Evolutionary conservation across 2,888 invertebrate species (phyloP), one percentile per base, ranked within the genome.

Genomic region (Erebia aethiops): DNA sequence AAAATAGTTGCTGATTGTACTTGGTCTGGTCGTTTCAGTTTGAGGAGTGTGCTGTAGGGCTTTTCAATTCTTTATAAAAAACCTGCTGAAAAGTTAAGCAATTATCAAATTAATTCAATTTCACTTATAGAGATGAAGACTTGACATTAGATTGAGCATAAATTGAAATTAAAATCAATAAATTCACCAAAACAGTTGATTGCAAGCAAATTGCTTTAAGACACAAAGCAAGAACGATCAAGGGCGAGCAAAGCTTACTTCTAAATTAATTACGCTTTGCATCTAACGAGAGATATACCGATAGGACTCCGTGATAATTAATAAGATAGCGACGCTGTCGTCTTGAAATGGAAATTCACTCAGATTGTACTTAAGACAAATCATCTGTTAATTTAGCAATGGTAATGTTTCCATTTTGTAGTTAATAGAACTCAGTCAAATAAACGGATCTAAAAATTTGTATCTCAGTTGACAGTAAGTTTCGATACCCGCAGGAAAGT

Each of bases 201-300:
- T 43, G 43, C 57, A 57, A 66, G 41, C 54, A 43, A 65, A 66
- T 46, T 66, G 57, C 67, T 67, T 67, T 67, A 49, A 66, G 46
- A 57, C 14, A 49, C 57, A 67, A 58, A 67, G 67, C 57, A 13
- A 68, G n/a, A 54, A 26, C 52, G n/a, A 66, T 16, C 41, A 49
- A 69, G 61, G 54, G 43, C 21, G 41, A 43, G 35, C 49, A 68
- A 51, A 54, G 68, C 46, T 64, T 60, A 56, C 54, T 61, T 14
- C 49, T 67, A 67, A 69, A 69, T 62, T 69, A 72, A 72, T 69
- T 72, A 69, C 62, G 51, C 69, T 72, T 69, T 61, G 61, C 56
- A 70, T 70, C 46, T 60, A 51, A 60, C 52, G 65, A 56, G 26
- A 62, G 69, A 58, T 66, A 16, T 43, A 69, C 61, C 16, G 69